These are phyloP conservation scores for Eulemur rubriventer DNA, from an alignment of 2,797 vertebrate species.

Conservation along the genomic window DNA sequence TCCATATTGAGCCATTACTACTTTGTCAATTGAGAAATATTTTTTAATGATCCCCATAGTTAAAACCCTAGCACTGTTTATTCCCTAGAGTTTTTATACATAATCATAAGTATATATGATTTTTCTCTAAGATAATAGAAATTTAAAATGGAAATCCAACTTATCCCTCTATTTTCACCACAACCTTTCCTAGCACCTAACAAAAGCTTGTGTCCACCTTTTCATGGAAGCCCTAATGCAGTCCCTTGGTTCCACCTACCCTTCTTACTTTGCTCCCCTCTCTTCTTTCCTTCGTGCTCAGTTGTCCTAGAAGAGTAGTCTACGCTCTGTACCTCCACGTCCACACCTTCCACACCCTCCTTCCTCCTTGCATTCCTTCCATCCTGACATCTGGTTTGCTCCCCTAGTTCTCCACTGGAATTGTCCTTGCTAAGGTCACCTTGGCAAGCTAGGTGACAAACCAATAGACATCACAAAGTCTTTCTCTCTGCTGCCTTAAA, in stretches of 20 bases:
- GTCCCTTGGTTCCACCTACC: background rate
- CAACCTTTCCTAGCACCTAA: background rate
- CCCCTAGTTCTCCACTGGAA: background rate
- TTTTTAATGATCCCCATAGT: background rate
- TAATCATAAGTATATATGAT: background rate
- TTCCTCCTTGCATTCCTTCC: background rate
- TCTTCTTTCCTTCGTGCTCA: background rate
- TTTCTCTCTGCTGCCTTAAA: background rate
- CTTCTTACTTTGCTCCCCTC: background rate
- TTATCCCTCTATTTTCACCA: background rate
- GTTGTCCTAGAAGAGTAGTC: background rate
- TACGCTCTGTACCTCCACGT: rapidly evolving
- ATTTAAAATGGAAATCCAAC: background rate
- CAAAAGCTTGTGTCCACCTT: background rate
- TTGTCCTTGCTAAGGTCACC: background rate
- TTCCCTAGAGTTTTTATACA: background rate
- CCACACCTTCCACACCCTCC: background rate
- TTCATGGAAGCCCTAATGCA: background rate
- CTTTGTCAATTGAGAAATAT: background rate
- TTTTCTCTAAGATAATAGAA: background rate
- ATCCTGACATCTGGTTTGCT: rapidly evolving
- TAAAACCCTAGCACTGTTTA: background rate
- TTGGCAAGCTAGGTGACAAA: background rate
- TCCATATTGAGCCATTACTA: background rate
- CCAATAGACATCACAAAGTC: background rate